These are phyloP conservation scores for Chrysolina americana DNA, from an alignment of 2,888 invertebrate species.

Conservation along the genomic window DNA sequence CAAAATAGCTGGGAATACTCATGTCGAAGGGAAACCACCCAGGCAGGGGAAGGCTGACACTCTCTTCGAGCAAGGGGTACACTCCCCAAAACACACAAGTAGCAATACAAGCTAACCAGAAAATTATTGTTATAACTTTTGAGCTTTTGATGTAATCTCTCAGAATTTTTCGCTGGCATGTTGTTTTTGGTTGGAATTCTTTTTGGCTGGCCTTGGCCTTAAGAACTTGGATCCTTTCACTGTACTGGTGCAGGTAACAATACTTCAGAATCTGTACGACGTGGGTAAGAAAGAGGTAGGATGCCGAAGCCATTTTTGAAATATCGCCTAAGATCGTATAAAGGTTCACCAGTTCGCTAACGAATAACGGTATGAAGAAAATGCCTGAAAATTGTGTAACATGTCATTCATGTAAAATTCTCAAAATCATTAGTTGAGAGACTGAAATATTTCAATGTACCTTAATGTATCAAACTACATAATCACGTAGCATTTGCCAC, in stretches of 20 bases:
- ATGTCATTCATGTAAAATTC: too few relatives aligned
- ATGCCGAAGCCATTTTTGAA: slow-evolving; percentile 42
- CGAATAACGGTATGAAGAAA: slow-evolving; percentile 9
- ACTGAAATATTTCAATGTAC: too few relatives aligned
- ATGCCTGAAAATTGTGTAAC: neutral
- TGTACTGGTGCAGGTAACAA: slow-evolving; percentile 40
- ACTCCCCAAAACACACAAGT: slow-evolving; percentile 62
- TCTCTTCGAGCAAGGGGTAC: slow-evolving; percentile 60
- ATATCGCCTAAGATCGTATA: slow-evolving; percentile 26
- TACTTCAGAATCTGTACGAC: slow-evolving; percentile 46
- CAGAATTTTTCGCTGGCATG: slow-evolving; percentile 54
- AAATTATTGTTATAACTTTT: slow-evolving; percentile 54
- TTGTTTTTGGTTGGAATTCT: slow-evolving; percentile 57
- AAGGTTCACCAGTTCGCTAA: slow-evolving; percentile 39
- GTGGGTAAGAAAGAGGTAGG: slow-evolving; percentile 46
- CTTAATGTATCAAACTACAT: too few relatives aligned
- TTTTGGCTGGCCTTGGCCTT: slow-evolving; percentile 31
- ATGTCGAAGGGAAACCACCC: slow-evolving; percentile 71
- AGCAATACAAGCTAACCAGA: slow-evolving; percentile 54
- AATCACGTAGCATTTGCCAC: too few relatives aligned
- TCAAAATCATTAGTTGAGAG: too few relatives aligned
- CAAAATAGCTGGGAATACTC: slow-evolving; percentile 62
- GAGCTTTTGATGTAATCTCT: slow-evolving; percentile 51
- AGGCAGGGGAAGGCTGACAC: slow-evolving; percentile 54
- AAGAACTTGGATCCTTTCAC: slow-evolving; percentile 43